Base-by-base conservation (phyloP, 2,113 vertebrate species). In the Cephalopterus ornatus region DNA sequence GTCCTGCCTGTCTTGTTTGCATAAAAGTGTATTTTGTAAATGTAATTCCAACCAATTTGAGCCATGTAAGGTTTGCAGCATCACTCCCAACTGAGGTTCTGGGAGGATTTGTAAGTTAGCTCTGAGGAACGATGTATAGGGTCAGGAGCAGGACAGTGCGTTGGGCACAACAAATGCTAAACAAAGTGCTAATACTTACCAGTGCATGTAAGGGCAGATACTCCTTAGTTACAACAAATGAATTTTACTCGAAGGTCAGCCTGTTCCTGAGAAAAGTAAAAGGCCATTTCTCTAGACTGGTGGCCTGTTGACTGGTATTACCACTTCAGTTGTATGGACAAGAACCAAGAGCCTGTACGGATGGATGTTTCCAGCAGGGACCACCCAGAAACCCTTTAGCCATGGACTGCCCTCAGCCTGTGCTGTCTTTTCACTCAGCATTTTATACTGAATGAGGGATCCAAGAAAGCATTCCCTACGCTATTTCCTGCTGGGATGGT, bases 111-210 rank as follows among this genome's bases (percentile, higher is more conserved):
- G 24, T 44, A 77, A 32, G 44, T 49, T 53, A 63, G 14, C 18
- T 78, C 42, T 75, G 37, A 58, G 39, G 46, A 75, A 68, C 44
- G n/a, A 39, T 49, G 13, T 27, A 30, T 33, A 79, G 32, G 22
- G 67, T 75, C 39, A 86, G 1, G 24, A 82, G 23, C 56, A 76
- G 58, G 44, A 42, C 24, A 68, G 56, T 66, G 26, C 55, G 21
- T 24, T 5, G 0, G 52, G 37, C 72, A 59, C 46, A 81, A 79
- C 53, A 85, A 92, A 49, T 13, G 4, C 39, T 63, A 82, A 85
- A 52, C 39, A 18, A 68, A 56, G n/a, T 0, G 0, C 10, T 59
- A 35, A 14, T 39, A n/a, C 3, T 2, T 14, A 19, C 9, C 17
- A 55, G 11, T 62, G 15, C 8, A 1, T 24, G 24, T 35, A 50